Conservation (phyloP, 2,113 vertebrate genomes). For the Monarcha castaneiventris region DNA sequence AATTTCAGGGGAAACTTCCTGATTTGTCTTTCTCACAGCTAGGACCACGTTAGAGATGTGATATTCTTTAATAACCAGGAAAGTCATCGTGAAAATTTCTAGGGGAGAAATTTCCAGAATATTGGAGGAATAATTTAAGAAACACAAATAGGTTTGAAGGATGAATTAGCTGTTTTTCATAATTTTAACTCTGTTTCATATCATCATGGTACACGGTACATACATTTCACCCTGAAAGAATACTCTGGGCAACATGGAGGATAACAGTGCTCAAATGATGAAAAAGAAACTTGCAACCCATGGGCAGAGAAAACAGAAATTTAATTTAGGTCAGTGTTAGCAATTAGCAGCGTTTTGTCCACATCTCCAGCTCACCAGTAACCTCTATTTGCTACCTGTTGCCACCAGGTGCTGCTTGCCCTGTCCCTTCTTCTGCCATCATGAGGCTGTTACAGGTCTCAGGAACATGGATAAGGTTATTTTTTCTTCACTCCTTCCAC, state of each 20-base stretch:
- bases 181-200: not conserved
- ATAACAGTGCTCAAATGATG: not conserved
- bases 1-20: not conserved
- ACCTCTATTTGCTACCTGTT: not conserved
- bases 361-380: fast-evolving
- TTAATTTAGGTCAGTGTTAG: not conserved
- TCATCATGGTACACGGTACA: not conserved
- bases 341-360: not conserved
- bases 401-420: not conserved
- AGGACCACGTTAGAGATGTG: not conserved
- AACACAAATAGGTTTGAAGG: not conserved
- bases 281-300: not conserved
- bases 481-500: not conserved
- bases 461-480: not conserved
- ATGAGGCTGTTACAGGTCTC: not conserved
- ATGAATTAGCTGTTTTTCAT: not conserved
- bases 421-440: not conserved
- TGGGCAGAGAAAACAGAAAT: not conserved
- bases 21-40: not conserved
- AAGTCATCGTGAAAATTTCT: not conserved
- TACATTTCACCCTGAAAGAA: not conserved
- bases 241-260: not conserved
- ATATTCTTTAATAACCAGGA: not conserved
- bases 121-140: not conserved
- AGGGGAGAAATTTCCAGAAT: not conserved